These are phyloP conservation scores for Trissonchulus sp. DNA, from an alignment of 2,888 invertebrate species.

Conservation along the genomic window DNA sequence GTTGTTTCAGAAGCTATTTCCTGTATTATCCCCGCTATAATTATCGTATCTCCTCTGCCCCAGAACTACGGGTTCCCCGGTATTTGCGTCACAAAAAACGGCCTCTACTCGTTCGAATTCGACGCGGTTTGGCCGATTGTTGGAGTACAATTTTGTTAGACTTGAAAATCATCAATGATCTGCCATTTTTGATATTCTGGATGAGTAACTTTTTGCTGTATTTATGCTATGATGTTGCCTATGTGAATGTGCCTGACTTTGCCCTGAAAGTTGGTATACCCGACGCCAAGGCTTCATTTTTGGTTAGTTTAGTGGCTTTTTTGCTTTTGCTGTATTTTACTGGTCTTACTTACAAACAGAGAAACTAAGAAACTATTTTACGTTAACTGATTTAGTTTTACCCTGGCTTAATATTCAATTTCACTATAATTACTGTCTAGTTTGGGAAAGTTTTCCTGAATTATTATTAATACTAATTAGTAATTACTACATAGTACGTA, in stretches of 20 bases:
- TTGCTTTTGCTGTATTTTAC: too few relatives aligned
- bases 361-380: too few relatives aligned
- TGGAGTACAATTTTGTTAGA: conserved; percentile 62
- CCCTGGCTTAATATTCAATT: too few relatives aligned
- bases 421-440: too few relatives aligned
- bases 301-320: conserved; percentile 56
- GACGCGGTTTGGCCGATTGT: background rate
- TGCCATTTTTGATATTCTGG: conserved; percentile 71
- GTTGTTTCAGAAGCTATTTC: background rate
- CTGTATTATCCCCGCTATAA: background rate
- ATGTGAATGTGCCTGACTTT: conserved; percentile 83
- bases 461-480: too few relatives aligned
- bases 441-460: too few relatives aligned
- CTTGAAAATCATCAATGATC: conserved; percentile 70
- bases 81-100: background rate
- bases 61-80: conserved; percentile 11
- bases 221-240: conserved; percentile 83
- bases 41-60: conserved; percentile 27
- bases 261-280: conserved; percentile 65
- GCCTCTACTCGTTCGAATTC: conserved; percentile 8
- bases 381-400: too few relatives aligned
- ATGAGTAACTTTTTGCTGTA: conserved; percentile 80
- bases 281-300: conserved; percentile 65
- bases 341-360: too few relatives aligned
- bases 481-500: too few relatives aligned